These are phyloP conservation scores for Spinus olivaceus DNA, from an alignment of 2,797 vertebrate species.

Conservation along the genomic window DNA sequence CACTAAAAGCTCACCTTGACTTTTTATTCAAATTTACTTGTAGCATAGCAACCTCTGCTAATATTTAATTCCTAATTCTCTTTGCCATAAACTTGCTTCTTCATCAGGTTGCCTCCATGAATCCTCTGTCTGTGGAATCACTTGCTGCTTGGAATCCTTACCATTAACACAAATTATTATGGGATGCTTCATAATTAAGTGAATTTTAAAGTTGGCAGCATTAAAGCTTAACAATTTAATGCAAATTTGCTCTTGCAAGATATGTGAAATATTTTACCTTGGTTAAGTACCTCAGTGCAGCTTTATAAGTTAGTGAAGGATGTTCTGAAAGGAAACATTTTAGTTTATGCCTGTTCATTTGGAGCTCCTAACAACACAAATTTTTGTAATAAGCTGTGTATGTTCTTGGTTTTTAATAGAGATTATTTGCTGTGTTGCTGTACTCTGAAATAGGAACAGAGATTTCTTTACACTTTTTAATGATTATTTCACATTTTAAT, in stretches of 20 bases:
- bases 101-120: background rate
- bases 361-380: background rate
- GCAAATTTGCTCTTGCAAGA: background rate
- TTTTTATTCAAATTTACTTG: background rate
- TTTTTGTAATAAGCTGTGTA: background rate
- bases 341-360: background rate
- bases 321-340: background rate
- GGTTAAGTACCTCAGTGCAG: background rate
- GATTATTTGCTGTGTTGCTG: background rate
- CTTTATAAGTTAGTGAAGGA: background rate
- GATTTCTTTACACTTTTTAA: background rate
- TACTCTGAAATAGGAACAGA: background rate
- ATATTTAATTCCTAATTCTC: background rate
- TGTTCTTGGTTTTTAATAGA: background rate
- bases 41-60: background rate
- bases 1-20: background rate
- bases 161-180: background rate
- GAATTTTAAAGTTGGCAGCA: background rate
- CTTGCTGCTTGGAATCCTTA: background rate
- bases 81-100: background rate
- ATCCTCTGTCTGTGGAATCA: background rate
- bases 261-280: background rate
- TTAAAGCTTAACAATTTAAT: background rate
- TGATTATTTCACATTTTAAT: background rate
- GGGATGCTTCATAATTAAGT: background rate